phyloP scores from a whole-genome alignment of 1,140 invertebrate species.

The Stegodyphus dumicola region DNA sequence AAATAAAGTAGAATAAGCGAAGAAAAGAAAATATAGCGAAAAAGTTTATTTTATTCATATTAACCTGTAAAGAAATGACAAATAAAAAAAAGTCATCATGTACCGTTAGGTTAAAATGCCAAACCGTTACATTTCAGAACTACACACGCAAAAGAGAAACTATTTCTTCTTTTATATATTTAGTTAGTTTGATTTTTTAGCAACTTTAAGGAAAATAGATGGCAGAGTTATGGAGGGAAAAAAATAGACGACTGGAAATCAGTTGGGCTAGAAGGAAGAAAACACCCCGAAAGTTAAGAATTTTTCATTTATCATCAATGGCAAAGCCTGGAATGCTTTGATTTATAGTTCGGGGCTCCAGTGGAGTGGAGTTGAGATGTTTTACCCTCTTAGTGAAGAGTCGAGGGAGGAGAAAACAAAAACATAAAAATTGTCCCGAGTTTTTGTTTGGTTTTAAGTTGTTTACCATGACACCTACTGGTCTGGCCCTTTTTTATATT shows the following conservation, averaged over 20 bases:
- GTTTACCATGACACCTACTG: not conserved
- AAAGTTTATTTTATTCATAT: not conserved
- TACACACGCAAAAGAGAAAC: no score
- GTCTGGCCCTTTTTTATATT: not conserved
- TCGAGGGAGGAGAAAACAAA: no score
- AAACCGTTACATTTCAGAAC: no score
- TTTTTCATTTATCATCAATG: constrained; percentile 32
- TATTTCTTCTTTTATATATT: no score
- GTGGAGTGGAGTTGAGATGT: no score
- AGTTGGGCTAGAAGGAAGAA: not conserved
- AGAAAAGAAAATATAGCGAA: not conserved
- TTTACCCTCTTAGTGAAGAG: no score
- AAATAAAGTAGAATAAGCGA: no score
- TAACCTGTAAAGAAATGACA: not conserved
- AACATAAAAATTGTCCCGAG: not conserved
- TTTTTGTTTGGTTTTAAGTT: constrained; percentile 29
- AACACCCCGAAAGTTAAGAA: constrained; percentile 19
- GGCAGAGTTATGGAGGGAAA: not conserved
- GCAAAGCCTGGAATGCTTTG: constrained; percentile 7
- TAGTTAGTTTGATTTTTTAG: not conserved
- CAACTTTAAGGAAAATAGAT: not conserved
- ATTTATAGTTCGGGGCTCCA: not conserved
- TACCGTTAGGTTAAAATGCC: not conserved
- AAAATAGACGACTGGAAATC: not conserved
- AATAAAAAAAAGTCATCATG: not conserved